Evolutionary conservation across 2,113 vertebrate genomes (phyloP).

Genomic region (Cottus gobio): DNA sequence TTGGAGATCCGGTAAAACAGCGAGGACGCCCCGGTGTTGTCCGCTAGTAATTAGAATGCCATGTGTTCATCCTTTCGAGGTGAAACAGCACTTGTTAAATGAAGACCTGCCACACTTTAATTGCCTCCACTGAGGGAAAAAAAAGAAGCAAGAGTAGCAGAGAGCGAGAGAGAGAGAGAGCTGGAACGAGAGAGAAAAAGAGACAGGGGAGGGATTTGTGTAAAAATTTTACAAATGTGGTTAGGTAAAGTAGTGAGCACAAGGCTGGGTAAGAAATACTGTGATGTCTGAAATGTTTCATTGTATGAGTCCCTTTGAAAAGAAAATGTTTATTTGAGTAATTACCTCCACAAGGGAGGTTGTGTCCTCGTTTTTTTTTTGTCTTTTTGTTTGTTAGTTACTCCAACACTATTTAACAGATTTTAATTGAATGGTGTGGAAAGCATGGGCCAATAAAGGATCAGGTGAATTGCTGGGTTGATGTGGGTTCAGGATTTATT

Average conservation of each 20-base stretch:
- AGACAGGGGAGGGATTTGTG: slow-evolving; percentile 43
- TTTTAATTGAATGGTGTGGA: slow-evolving; percentile 45
- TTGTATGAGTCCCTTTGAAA: slow-evolving; percentile 56
- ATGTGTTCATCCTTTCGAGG: slow-evolving; percentile 81
- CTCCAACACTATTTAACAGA: slow-evolving; percentile 57
- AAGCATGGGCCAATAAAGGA: slow-evolving; percentile 8
- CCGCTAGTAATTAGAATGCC: slow-evolving; percentile 81
- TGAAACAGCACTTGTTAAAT: slow-evolving; percentile 80
- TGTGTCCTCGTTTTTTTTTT: slow-evolving; percentile 34
- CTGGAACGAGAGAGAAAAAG: slow-evolving; percentile 15
- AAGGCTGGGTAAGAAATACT: slow-evolving; percentile 44
- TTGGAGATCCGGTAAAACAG: slow-evolving; percentile 74
- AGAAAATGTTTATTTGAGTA: slow-evolving; percentile 61
- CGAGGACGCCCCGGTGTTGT: slow-evolving; percentile 67
- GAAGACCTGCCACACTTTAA: slow-evolving; percentile 84
- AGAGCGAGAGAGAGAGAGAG: slow-evolving; percentile 33
- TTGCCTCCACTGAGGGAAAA: slow-evolving; percentile 78
- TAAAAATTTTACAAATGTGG: slow-evolving; percentile 59
- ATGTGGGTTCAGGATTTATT: slow-evolving; percentile 1
- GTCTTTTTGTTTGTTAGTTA: slow-evolving; percentile 44
- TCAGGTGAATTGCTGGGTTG: slow-evolving; percentile 17
- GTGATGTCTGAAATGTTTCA: slow-evolving; percentile 45
- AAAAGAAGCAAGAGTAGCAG: slow-evolving; percentile 20
- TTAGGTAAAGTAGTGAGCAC: slow-evolving; percentile 57
- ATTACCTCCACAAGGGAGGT: slow-evolving; percentile 39